A percentile compares a stretch with the other conserved stretches of the same genome.
Conservation (phyloP, 2,797 vertebrate species). For the Sternarchorhynchus goeldii region DNA sequence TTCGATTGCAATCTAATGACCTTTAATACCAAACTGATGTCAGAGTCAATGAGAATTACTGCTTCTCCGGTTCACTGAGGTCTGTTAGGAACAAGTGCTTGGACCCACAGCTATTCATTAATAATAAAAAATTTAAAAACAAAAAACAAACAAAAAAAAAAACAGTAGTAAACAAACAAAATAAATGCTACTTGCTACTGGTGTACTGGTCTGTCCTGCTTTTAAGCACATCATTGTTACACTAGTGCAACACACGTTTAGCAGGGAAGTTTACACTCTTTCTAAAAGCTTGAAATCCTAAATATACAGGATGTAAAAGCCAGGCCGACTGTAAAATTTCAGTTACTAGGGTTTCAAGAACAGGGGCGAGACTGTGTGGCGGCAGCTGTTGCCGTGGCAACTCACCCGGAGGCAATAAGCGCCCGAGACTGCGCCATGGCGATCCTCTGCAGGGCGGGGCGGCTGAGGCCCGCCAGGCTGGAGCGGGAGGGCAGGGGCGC, state of each 20-base stretch:
- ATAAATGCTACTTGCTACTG: too few species aligned
- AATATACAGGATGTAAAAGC: background rate
- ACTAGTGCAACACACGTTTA: background rate
- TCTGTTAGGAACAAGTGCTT: too few species aligned
- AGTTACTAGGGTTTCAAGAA: background rate
- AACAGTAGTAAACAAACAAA: background rate
- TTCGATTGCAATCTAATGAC: too few species aligned
- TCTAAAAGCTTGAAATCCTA: background rate
- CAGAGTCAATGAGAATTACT: background rate
- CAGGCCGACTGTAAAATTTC: background rate
- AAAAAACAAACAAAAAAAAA: background rate
- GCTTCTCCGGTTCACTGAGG: background rate
- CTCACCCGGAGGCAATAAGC: conserved; percentile 95
- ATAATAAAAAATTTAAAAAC: background rate
- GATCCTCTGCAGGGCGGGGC: conserved; percentile 87
- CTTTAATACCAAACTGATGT: background rate
- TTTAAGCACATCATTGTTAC: background rate
- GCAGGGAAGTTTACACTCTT: background rate
- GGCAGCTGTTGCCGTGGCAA: conserved; percentile 39
- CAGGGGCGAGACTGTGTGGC: background rate
- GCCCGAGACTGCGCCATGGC: conserved; percentile 94
- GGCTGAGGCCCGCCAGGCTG: conserved; percentile 84
- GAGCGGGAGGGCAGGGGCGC: conserved; percentile 76
- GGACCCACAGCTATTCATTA: too few species aligned
- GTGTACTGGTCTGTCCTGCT: background rate